Evolutionary conservation across 2,888 invertebrate species (phyloP), one percentile per base, ranked within the genome.

Genomic region (Cephus nigrinus): DNA sequence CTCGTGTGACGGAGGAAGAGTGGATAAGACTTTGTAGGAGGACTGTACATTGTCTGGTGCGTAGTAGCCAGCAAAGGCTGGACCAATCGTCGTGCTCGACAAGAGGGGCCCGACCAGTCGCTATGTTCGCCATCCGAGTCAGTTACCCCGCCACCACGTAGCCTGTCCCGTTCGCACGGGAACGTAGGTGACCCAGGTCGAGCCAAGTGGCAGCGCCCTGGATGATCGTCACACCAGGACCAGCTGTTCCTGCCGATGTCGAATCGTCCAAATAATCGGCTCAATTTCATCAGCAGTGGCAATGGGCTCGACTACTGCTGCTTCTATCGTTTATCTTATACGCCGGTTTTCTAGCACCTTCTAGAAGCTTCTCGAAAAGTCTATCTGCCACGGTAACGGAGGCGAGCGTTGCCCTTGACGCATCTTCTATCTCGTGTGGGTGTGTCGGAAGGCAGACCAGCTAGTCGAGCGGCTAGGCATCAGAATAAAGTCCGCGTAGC

Each of bases 81-180:
- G 85, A 86, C 88, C 87, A 88, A 88, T 88, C 84, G 84, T 80
- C 81, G 83, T 80, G 80, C 76, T 82, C 83, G 82, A 85, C 84
- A 83, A 79, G 79, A 84, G 88, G 85, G 88, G 88, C 87, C 86
- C 86, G 87, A 82, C 86, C 81, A 79, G 78, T 69, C 33, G 55
- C 74, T 31, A 5, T 34, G 33, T 33, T 31, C 74, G 33, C 33
- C 74, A 71, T 33, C 32, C 71, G 71, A 69, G 75, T 75, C 69
- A 71, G 12, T 31, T 71, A 71, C 71, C 71, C 31, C 71, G 31
- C 30, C 30, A 4, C 12, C 69, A 23, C 31, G 30, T 71, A 31
- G 71, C 31, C 9, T 71, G 32, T 23, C 31, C 71, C 33, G 71
- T 32, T 33, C 31, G 12, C 4, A 71, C 71, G 71, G 23, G 71